Evolutionary conservation across 1,140 invertebrate species (phyloP).

Genomic region (Drusus annulatus): DNA sequence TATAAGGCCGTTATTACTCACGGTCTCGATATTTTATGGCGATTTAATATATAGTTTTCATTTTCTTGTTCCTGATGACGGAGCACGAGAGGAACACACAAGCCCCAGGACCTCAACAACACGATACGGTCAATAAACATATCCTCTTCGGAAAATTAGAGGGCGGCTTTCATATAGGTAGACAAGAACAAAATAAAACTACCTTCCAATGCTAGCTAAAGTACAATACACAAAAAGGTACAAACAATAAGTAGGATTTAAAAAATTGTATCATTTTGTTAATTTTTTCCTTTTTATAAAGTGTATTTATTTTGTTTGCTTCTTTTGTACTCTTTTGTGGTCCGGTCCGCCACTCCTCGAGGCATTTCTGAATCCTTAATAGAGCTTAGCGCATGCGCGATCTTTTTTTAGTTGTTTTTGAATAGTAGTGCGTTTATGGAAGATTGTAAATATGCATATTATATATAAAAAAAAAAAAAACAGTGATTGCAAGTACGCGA

Average conservation of each 20-base stretch:
- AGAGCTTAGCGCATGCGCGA: constrained; percentile 17
- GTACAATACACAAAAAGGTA: background rate
- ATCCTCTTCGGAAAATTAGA: constrained; percentile 13
- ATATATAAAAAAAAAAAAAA: too few species aligned
- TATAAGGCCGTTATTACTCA: background rate
- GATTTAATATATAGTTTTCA: background rate
- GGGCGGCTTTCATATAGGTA: constrained; percentile 18
- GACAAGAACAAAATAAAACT: background rate
- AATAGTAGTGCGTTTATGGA: constrained; percentile 9
- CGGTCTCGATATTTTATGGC: background rate
- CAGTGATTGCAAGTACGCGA: too few species aligned
- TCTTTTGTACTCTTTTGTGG: background rate
- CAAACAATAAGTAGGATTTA: background rate
- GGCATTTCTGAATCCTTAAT: constrained; percentile 21
- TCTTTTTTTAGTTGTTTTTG: background rate
- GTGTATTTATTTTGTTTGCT: background rate
- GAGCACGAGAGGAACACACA: constrained; percentile 2
- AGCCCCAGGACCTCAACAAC: background rate
- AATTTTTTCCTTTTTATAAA: background rate
- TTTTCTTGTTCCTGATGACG: constrained; percentile 20
- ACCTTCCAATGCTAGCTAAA: background rate
- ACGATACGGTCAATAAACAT: constrained; percentile 34
- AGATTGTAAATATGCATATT: background rate
- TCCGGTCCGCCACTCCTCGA: background rate
- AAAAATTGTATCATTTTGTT: background rate